Evolutionary conservation across 2,888 invertebrate species (phyloP), one percentile per base, ranked within the genome.

Genomic region (Callyntrura sp.): DNA sequence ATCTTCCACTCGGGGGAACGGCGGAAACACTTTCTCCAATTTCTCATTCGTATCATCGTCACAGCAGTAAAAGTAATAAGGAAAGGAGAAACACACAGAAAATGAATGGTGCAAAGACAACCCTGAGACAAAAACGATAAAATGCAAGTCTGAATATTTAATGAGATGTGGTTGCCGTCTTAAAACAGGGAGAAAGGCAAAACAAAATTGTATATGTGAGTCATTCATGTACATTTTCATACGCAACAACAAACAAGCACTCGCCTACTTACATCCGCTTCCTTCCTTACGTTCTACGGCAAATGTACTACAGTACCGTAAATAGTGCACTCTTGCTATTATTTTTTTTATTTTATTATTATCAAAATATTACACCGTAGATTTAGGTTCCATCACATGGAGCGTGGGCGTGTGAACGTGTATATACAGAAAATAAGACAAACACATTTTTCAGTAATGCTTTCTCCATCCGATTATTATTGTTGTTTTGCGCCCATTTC

Each of bases 101-200:
- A 79, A n/a, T 12, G 57, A 57, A 20, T 43, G 12, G 65, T 9
- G 14, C 11, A 73, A 48, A 79, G 79, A 14, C 60, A 79, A 55
- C 78, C 78, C 51, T 60, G 60, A 79, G 79, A 57, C 79, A 79
- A 60, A 60, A 28, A 79, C 17, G 57, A 60, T 76, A 76, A 79
- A 57, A 79, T 57, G 79, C 79, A 79, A 57, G 79, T 57, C 9
- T 81, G 81, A 81, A 81, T 81, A 35, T 25, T 60, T 45, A 62
- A 81, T 81, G 81, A 62, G 81, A 17, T 55, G 55, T 78, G 78
- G 55, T 55, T 55, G 78, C 55, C 55, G 25, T 55, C 25, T 23
- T 14, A 79, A 25, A 57, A 14, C 25, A 51, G 25, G 8, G 2
- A n/a, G 23, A 3, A 25, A 78, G 5, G 43, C 17, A 68, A 6